Base-by-base conservation (phyloP, 2,888 invertebrate genomes). In the Escarpia spicata region DNA sequence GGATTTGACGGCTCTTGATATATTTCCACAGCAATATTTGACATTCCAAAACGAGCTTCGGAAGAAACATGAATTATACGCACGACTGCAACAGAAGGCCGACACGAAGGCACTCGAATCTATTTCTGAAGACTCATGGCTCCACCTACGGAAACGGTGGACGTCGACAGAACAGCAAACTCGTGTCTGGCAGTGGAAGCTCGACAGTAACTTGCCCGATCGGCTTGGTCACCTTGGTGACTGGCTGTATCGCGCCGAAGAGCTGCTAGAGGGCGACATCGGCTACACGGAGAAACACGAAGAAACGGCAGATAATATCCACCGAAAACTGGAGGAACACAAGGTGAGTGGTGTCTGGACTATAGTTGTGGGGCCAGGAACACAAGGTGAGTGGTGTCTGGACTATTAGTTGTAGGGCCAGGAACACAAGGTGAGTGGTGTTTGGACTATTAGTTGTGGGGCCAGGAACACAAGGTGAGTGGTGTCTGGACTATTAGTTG, bases 121-220 rank as follows among this genome's bases (percentile, higher is more conserved):
- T 94, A 98, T 99, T 93, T 98, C 98, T 9, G 97, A 97, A 91
- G 98, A 98, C 94, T 98, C 98, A n/a, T 99, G 99, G 98, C 97
- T 97, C 92, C 98, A 98, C 95, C 97, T 99, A 31, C 98, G 98
- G 95, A 97, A 97, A 60, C 97, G 98, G 58, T 99, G 99, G 99
- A 97, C 97, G 94, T 98, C 98, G 95, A 97, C 98, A 92, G 98
- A 98, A 95, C 95, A 97, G 92, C 94, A 94, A 93, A 95, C 95
- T 0, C 93, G 95, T 26, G 93, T 94, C 93, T 93, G 99, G 99
- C 97, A 98, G 95, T 98, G 98, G 98, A 97, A 98, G 92, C 97
- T 99, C 94, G 99, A 99, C 96, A 97, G 98, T 0, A 97, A 97
- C 94, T 97, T 99, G 92, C 98, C 98, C 12, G 98, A 98, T 90